Evolutionary conservation across 2,888 invertebrate species (phyloP), one percentile per base, ranked within the genome.

Genomic region (Pterostichus madidus): DNA sequence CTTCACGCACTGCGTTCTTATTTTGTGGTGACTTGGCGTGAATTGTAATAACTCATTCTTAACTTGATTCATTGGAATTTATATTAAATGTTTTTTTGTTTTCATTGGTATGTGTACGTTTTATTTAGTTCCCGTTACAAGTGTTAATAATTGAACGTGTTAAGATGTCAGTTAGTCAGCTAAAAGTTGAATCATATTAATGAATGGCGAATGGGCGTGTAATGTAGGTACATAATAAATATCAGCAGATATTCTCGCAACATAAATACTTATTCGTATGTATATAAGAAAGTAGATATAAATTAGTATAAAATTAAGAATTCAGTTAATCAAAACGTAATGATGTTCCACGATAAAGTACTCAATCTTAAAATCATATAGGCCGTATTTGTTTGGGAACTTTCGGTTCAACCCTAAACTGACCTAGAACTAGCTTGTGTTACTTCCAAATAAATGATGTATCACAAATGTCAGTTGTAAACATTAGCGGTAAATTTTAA

Each of bases 1-100:
- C 56, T 56, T 56, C 17, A 17, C 56, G 56, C 56, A 56, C 56
- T 56, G 3, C 15, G 17, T 49, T 56, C 56, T 56, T 17, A 56
- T 52, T 52, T 52, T 52, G 52, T n/a, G 52, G n/a, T 1, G 52
- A 52, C 52, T 52, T 52, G 56, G 56, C 15, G 52, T 13, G 52
- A 52, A 13, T 52, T 13, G 52, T 13, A 52, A 56, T 56, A 56
- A 56, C 17, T 56, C 56, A 56, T 17, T 56, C 56, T 56, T 56
- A 56, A 56, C 56, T 56, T 56, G 56, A 56, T 56, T 56, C 56
- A 56, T 39, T 56, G 56, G 56, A 56, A 56, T 56, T 56, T 17
- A 56, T 56, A 56, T 56, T 15, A 56, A 56, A 56, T 56, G 56
- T 1, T 56, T 24, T n/a, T 15, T 56, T 56, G 17, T 56, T 56